phyloP scores from a whole-genome alignment of 2,888 invertebrate genomes.

The Xylota sylvarum region DNA sequence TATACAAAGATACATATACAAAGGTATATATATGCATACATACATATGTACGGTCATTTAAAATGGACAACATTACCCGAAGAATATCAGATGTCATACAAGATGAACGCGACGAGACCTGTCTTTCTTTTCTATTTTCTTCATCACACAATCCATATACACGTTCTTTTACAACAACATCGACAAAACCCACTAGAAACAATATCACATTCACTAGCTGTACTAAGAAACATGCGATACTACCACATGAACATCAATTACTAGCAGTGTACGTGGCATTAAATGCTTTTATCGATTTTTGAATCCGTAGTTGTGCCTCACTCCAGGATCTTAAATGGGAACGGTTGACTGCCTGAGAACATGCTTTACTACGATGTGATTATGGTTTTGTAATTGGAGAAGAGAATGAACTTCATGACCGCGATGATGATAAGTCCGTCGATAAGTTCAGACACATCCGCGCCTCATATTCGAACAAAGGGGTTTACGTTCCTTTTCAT shows the following conservation, averaged over 20 bases:
- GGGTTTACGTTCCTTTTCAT: neutral
- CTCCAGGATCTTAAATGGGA: slow-evolving; percentile 13
- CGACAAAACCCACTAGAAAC: neutral
- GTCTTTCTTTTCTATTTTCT: neutral
- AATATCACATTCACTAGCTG: slow-evolving; percentile 4
- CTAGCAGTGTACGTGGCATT: slow-evolving; percentile 25
- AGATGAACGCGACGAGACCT: slow-evolving; percentile 1
- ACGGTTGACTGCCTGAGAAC: neutral
- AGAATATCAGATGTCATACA: slow-evolving; percentile 33
- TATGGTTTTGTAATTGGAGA: slow-evolving; percentile 44
- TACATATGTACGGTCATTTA: slow-evolving; percentile 22
- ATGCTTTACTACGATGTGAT: slow-evolving; percentile 1
- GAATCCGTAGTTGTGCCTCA: slow-evolving; percentile 45
- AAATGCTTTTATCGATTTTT: slow-evolving; percentile 53
- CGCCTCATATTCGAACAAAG: neutral
- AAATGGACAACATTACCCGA: slow-evolving; percentile 38
- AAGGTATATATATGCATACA: neutral
- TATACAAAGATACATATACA: too few species aligned
- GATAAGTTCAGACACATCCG: slow-evolving; percentile 17
- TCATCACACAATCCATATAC: neutral
- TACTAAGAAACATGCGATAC: slow-evolving; percentile 2
- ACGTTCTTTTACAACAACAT: neutral
- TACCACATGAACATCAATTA: slow-evolving; percentile 17
- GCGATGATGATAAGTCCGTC: slow-evolving; percentile 22
- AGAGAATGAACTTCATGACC: slow-evolving; percentile 39